These are phyloP conservation scores for Pecten maximus DNA, from an alignment of 2,888 invertebrate genomes.

Conservation along the genomic window DNA sequence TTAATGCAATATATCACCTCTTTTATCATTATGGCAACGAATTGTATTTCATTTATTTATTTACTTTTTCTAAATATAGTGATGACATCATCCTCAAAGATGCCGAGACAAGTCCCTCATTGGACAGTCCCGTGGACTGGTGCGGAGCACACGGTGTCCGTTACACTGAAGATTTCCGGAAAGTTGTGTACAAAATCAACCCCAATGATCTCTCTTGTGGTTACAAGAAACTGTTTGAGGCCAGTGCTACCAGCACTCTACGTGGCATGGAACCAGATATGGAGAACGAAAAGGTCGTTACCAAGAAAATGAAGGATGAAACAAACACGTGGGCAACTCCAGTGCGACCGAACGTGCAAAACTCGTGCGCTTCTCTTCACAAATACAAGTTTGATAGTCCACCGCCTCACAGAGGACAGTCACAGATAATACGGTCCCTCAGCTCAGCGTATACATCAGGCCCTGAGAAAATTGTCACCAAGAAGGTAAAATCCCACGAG, in stretches of 20 bases:
- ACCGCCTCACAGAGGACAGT: neutral
- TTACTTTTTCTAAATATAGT: neutral
- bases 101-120: neutral
- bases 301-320: neutral
- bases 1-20: too few species aligned
- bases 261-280: slow-evolving; percentile 51
- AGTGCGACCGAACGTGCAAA: neutral
- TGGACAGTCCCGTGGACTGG: slow-evolving; percentile 27
- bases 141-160: slow-evolving; percentile 48
- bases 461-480: neutral
- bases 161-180: slow-evolving; percentile 63
- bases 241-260: slow-evolving; percentile 60
- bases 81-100: neutral
- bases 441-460: neutral
- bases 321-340: neutral
- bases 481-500: neutral
- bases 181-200: slow-evolving; percentile 64
- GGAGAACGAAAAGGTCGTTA: neutral
- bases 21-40: too few species aligned
- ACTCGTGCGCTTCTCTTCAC: neutral
- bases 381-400: neutral
- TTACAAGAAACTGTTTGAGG: slow-evolving; percentile 69
- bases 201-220: slow-evolving; percentile 64
- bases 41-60: too few species aligned
- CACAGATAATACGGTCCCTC: neutral